Base-by-base conservation (phyloP, 2,113 vertebrate species). In the Ptyas mucosa region DNA sequence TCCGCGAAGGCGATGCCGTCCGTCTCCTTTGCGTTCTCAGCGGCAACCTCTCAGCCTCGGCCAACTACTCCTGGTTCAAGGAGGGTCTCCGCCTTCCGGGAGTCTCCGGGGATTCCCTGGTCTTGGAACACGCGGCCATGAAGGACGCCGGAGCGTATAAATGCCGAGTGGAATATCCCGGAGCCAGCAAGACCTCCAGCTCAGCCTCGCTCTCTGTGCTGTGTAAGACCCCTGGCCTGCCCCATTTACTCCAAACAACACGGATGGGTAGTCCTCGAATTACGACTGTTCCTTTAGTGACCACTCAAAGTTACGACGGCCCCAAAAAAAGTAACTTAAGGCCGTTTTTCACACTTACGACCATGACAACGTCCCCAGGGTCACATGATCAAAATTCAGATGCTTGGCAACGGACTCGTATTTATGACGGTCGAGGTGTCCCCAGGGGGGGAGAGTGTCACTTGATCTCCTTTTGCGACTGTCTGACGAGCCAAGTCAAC, bases 1-100 rank as follows among this genome's bases (percentile, higher is more conserved):
- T 97, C 88, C 93, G 57, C 51, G 97, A 97, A 88, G 97, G 96
- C 0, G 61, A 90, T 0, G 12, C 61, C 0, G 96, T 75, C 95
- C 97, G 85, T 39, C 92, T 97, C 86, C 97, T 93, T 18, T 97
- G 97, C 1, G 24, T 9, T 1, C 87, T 97, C 39, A 93, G 89
- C 95, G 95, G 92, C 0, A 0, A 3, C 14, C 92, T 94, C 23
- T 0, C 0, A 0, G 87, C 88, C 8, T 54, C 8, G 21, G 90
- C 93, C 24, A 95, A 85, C 0, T 8, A 96, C 93, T 95, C 94
- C 92, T 97, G 97, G 97, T 97, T 94, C 94, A 94, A 49, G 9
- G 94, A 97, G 0, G 96, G 95, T 46, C 92, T 85, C 89, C 0
- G 0, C 91, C 18, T 97, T 0, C 0, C 91, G 0, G 0, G 3